Base-by-base conservation (phyloP, 2,888 invertebrate genomes). In the Lycaena phlaeas region DNA sequence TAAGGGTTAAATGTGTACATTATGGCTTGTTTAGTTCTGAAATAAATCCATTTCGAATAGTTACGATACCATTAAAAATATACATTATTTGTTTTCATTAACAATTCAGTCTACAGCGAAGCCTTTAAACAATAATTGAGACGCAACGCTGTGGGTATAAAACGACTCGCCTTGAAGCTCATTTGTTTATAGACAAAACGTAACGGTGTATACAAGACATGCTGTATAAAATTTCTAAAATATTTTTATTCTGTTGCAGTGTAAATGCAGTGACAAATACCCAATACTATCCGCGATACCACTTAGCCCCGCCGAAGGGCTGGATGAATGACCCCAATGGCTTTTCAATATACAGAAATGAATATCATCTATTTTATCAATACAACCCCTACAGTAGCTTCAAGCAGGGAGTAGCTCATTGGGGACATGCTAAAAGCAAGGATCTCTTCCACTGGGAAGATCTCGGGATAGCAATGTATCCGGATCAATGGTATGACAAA, bases 241-340 rank as follows among this genome's bases (percentile, higher is more conserved):
- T 11, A 1, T 18, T 38, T 38, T 30, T 25, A n/a, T 29, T 9
- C 25, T 39, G 10, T 39, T 39, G 10, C 30, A 39, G 30, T 10
- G 25, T 7, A 9, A 9, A 30, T 17, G 30, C 22, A 2, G 29
- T 7, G 22, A 6, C 29, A 12, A 25, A 22, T 1, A 10, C 14
- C 4, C 14, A 14, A 2, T 75, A 53, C 30, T 61, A 62, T 25
- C 77, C 78, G 2, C 55, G 58, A 1, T 78, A 65, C 43, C 81
- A 81, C 40, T 46, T 72, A 14, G 60, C 65, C 3, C 74, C 77
- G 0, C 59, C 57, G 0, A 10, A 49, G 3, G 85, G 82, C 27
- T 87, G 86, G 86, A 79, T 86, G 64, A 87, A 86, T 52, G 86
- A 87, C 40, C 87, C 87, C 0, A 87, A 87, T 40, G 87, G 86